Evolutionary conservation across 2,797 vertebrate species (phyloP).

Genomic region (Molossus molossus): DNA sequence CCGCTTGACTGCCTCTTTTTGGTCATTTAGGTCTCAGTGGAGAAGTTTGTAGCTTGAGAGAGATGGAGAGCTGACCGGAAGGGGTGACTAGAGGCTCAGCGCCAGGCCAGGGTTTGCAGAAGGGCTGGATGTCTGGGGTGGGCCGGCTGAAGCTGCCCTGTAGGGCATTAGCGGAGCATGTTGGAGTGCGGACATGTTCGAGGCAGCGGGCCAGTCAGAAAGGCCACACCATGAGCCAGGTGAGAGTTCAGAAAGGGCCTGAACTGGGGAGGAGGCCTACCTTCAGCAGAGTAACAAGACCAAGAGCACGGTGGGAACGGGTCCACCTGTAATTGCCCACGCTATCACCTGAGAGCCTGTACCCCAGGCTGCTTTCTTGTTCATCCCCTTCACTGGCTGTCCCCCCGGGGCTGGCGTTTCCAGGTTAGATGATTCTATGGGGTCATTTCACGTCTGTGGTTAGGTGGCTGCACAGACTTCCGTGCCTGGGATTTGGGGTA

Average conservation of each 20-base stretch:
- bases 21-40: background rate
- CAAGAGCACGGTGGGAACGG: no score
- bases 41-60: background rate
- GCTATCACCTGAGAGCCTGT: background rate
- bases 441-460: constrained; percentile 12
- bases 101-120: background rate
- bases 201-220: background rate
- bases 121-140: background rate
- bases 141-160: background rate
- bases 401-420: background rate
- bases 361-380: background rate
- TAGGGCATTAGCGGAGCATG: rapidly evolving
- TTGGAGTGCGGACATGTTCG: background rate
- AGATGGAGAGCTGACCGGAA: background rate
- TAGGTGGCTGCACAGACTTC: background rate
- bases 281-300: background rate
- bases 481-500: background rate
- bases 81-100: background rate
- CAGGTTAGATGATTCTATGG: background rate
- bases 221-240: background rate
- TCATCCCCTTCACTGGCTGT: background rate
- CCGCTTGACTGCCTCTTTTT: background rate
- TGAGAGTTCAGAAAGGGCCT: background rate
- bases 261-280: background rate
- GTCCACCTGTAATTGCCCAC: background rate